Evolutionary conservation across 2,888 invertebrate species (phyloP).

Genomic region (Callimorpha dominula): DNA sequence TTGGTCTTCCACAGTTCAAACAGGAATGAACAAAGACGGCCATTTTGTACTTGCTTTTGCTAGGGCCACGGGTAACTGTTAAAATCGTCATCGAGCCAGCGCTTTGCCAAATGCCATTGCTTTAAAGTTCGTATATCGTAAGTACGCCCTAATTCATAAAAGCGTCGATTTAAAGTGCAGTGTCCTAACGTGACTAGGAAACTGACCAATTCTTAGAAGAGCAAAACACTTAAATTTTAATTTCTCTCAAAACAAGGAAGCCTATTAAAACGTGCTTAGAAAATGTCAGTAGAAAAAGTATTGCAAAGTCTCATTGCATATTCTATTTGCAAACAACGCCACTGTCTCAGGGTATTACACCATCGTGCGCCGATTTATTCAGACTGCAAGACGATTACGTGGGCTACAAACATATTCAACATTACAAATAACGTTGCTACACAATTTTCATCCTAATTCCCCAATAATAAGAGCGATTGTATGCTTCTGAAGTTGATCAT

Average conservation of each 20-base stretch:
- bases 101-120: neutral
- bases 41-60: neutral
- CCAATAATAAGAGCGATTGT: constrained; percentile 40
- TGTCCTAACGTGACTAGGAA: constrained; percentile 29
- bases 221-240: constrained; percentile 20
- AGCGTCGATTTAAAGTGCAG: constrained; percentile 20
- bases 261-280: constrained; percentile 49
- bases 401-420: constrained; percentile 49
- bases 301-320: constrained; percentile 56
- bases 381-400: constrained; percentile 74
- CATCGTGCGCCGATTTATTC: constrained; percentile 74
- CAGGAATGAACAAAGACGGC: neutral
- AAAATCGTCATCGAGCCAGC: neutral
- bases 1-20: neutral
- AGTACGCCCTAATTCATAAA: too few species aligned
- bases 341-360: constrained; percentile 64
- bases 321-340: constrained; percentile 70
- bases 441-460: constrained; percentile 57
- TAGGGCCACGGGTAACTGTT: neutral
- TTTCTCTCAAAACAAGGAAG: constrained; percentile 45
- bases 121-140: neutral
- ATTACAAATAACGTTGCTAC: constrained; percentile 42
- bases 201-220: neutral
- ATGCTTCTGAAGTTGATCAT: constrained; percentile 7
- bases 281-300: constrained; percentile 47